phyloP scores from a whole-genome alignment of 1,140 invertebrate genomes.

The Leptinotarsa undecemlineata region DNA sequence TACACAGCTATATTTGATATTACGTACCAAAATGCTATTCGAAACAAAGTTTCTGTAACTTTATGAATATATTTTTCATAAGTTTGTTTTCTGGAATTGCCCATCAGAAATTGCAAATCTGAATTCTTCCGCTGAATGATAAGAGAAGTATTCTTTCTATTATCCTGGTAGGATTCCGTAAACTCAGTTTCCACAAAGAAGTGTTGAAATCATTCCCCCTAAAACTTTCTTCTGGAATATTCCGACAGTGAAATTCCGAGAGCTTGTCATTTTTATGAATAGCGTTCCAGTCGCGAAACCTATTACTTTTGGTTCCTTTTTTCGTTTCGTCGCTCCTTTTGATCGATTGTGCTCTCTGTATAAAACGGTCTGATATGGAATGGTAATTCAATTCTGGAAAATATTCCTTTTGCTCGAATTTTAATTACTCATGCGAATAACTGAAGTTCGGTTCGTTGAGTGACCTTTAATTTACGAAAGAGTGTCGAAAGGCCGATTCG shows the following conservation, averaged over 20 bases:
- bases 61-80: no score
- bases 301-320: conserved; percentile 14
- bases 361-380: conserved; percentile 12
- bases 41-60: no score
- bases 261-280: conserved; percentile 13
- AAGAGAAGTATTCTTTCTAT: no score
- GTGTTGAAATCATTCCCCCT: conserved; percentile 6
- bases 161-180: no score
- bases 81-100: no score
- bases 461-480: no score
- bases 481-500: no score
- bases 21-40: no score
- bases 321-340: conserved; percentile 14
- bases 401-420: neutral
- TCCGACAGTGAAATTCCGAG: neutral
- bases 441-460: neutral
- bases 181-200: neutral
- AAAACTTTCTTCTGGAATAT: conserved; percentile 10
- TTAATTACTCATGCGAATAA: neutral
- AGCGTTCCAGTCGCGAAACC: neutral
- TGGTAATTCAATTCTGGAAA: conserved; percentile 16
- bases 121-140: no score
- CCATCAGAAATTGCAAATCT: no score
- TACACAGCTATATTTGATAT: no score
- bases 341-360: conserved; percentile 18